A percentile compares a stretch with the other conserved stretches of the same genome.
Evolutionary conservation across 2,888 invertebrate species (phyloP).

Genomic region (Hanleya hanleyi): DNA sequence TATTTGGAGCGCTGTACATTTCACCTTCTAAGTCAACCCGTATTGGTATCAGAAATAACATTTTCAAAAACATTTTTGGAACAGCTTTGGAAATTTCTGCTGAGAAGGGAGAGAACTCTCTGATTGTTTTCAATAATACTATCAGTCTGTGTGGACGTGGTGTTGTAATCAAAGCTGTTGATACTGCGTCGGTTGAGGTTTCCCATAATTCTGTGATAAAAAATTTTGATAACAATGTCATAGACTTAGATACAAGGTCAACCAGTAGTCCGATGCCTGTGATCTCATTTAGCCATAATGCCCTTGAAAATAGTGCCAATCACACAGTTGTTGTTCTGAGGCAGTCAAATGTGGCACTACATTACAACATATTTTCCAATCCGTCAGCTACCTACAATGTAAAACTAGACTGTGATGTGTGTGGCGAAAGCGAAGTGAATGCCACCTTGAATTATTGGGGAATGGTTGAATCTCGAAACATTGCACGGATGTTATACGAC

Average conservation of each 20-base stretch:
- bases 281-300: not conserved
- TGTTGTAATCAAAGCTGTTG: not conserved
- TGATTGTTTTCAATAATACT: not conserved
- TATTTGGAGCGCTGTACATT: not conserved
- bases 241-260: not conserved
- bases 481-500: constrained; percentile 30
- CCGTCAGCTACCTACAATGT: constrained; percentile 23
- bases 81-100: not conserved
- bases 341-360: constrained; percentile 12
- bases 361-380: constrained; percentile 34
- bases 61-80: not conserved
- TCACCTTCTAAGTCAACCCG: not conserved
- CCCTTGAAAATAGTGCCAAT: constrained; percentile 19
- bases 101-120: not conserved
- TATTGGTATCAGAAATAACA: not conserved
- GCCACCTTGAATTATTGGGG: constrained; percentile 41
- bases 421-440: constrained; percentile 13
- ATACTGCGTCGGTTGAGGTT: not conserved
- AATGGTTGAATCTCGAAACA: constrained; percentile 14
- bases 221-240: not conserved
- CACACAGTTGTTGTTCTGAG: constrained; percentile 13
- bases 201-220: not conserved
- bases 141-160: not conserved
- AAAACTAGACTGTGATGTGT: not conserved
- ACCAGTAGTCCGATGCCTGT: not conserved